Base-by-base conservation (phyloP, 2,888 invertebrate genomes). In the Volucella inanis region DNA sequence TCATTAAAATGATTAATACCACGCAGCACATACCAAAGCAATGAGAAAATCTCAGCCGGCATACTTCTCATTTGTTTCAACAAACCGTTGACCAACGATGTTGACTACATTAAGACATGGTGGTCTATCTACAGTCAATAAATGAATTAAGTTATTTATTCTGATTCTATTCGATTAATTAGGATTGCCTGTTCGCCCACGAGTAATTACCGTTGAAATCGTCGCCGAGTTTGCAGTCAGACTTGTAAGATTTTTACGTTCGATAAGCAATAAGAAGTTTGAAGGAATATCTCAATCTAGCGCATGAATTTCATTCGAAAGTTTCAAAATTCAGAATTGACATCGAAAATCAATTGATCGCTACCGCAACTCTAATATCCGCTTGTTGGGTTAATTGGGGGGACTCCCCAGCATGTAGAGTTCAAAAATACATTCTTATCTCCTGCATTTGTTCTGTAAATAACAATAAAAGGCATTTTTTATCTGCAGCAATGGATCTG, bases 391-490 rank as follows among this genome's bases (percentile, higher is more conserved):
- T 55, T 74, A 82, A 79, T 79, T 83, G 79, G 6, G 31, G 31
- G 18, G 31, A 70, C 64, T 79, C 54, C 59, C 55, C 47, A 65
- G 57, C 22, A 67, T 67, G 47, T 38, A 11, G 15, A 15, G n/a
- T 18, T 43, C 41, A 14, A 18, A 41, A 65, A 72, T 57, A 71
- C 52, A 41, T 72, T 50, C 38, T 8, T 62, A 45, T 82, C 65
- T 72, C 52, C 15, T 41, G 49, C 14, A 38, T 49, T 64, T 14
- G 45, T 43, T 70, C 57, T 39, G 72, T 62, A 72, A n/a, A 52
- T 62, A 79, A 84, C 79, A 84, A 84, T 81, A 81, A 85, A 84
- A 80, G 80, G 68, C 41, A 64, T 70, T 68, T 31, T 31, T 71
- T 82, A 82, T 82, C 77, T 76, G 15, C 18, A 62, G 72, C 76